phyloP scores from a whole-genome alignment of 2,113 vertebrate genomes.

The Taurulus bubalis region DNA sequence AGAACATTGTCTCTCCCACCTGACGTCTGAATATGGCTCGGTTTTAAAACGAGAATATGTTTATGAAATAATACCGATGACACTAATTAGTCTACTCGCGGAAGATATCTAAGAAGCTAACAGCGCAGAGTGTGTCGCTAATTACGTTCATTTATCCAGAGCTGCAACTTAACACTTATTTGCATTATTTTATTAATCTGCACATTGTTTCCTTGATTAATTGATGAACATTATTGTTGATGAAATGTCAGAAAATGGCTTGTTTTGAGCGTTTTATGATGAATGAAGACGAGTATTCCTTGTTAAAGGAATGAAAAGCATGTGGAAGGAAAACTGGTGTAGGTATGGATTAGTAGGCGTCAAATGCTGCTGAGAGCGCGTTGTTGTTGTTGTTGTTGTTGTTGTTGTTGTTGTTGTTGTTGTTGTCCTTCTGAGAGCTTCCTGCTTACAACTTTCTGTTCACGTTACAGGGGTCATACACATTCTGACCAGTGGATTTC shows the following conservation, averaged over 20 bases:
- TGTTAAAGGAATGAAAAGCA: neutral
- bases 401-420: no score
- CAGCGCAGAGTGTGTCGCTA: neutral
- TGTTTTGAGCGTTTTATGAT: neutral
- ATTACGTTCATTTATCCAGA: constrained; percentile 7
- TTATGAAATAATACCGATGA: constrained; percentile 4
- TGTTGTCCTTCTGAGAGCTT: no score
- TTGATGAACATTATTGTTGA: neutral
- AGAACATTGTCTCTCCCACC: neutral
- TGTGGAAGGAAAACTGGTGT: neutral
- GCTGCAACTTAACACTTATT: constrained; percentile 6
- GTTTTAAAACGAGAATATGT: constrained; percentile 10
- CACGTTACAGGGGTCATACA: no score
- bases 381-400: no score
- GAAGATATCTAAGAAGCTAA: constrained; percentile 14
- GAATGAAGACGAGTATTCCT: neutral
- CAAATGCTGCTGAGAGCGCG: no score
- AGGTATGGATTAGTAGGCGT: no score
- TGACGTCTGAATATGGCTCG: fast-evolving
- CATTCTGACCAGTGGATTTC: no score
- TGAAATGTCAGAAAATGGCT: neutral
- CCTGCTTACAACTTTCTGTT: no score
- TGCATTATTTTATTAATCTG: constrained; percentile 16
- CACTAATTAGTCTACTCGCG: constrained; percentile 9
- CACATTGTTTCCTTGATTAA: neutral